These are phyloP conservation scores for Platorchestia sp. DNA, from an alignment of 1,140 invertebrate genomes.

Conservation along the genomic window DNA sequence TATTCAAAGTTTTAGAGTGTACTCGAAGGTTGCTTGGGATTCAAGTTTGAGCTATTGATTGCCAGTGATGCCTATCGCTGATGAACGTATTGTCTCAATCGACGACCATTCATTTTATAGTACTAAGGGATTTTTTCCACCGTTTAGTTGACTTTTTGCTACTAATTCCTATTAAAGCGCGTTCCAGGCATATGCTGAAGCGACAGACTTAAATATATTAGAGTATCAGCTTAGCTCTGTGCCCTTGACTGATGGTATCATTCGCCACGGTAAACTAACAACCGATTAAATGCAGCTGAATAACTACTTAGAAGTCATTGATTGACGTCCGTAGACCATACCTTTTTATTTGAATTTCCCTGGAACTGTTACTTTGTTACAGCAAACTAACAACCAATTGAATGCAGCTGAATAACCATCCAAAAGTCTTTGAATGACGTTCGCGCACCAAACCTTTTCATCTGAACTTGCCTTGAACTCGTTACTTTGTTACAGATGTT, in stretches of 20 bases:
- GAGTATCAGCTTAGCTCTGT: neutral
- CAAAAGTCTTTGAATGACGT: neutral
- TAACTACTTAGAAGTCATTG: neutral
- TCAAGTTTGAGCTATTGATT: too few relatives aligned
- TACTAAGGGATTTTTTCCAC: too few relatives aligned
- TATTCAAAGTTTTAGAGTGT: too few relatives aligned
- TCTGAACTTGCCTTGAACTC: neutral
- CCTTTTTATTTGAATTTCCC: neutral
- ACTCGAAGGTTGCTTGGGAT: too few relatives aligned
- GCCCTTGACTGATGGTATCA: neutral
- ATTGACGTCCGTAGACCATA: neutral
- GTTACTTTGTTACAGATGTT: constrained; percentile 12
- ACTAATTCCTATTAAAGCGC: neutral
- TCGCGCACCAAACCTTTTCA: neutral
- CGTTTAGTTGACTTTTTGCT: too few relatives aligned
- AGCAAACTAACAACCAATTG: neutral
- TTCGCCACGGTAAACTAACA: neutral
- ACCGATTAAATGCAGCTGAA: neutral
- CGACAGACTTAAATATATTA: neutral
- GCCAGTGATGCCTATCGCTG: too few relatives aligned
- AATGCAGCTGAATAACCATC: neutral
- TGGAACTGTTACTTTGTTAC: neutral
- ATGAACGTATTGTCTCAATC: too few relatives aligned
- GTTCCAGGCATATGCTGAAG: neutral
- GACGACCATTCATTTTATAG: too few relatives aligned